phyloP scores from a whole-genome alignment of 2,797 vertebrate genomes.

The Tokudaia tokunoshimensis region DNA sequence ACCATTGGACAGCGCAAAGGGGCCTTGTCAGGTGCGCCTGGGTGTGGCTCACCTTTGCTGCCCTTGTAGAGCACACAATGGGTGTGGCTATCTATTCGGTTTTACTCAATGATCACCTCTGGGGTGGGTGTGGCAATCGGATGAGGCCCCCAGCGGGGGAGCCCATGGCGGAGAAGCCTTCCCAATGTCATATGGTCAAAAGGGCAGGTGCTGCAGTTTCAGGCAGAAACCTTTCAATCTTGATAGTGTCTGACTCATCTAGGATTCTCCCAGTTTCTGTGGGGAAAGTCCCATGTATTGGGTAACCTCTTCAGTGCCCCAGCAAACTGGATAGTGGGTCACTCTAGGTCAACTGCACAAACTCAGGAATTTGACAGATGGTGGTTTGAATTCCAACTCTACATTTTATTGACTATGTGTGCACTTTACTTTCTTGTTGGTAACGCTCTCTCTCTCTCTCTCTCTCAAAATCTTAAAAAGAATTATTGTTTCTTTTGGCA shows the following conservation, averaged over 20 bases:
- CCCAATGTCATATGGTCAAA: accelerated
- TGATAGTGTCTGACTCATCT: background rate
- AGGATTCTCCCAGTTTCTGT: background rate
- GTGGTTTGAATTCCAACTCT: background rate
- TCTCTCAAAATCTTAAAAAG: background rate
- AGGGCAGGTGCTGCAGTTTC: background rate
- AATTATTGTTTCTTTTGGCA: background rate
- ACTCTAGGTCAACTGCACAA: background rate
- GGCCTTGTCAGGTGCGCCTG: background rate
- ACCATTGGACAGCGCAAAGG: background rate
- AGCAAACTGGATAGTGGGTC: background rate
- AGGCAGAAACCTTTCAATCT: background rate
- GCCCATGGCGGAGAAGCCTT: background rate
- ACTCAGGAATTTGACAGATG: conserved; percentile 8
- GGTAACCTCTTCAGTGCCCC: background rate
- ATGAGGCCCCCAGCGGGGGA: background rate
- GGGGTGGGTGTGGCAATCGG: background rate
- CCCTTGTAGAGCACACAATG: background rate
- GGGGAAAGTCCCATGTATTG: background rate
- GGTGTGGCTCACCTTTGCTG: background rate
- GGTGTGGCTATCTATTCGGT: background rate
- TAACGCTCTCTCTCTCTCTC: background rate
- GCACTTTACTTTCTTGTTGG: background rate
- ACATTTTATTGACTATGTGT: background rate
- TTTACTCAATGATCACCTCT: background rate